Evolutionary conservation across 1,140 invertebrate genomes (phyloP).

Genomic region (Tetraneura akinire): DNA sequence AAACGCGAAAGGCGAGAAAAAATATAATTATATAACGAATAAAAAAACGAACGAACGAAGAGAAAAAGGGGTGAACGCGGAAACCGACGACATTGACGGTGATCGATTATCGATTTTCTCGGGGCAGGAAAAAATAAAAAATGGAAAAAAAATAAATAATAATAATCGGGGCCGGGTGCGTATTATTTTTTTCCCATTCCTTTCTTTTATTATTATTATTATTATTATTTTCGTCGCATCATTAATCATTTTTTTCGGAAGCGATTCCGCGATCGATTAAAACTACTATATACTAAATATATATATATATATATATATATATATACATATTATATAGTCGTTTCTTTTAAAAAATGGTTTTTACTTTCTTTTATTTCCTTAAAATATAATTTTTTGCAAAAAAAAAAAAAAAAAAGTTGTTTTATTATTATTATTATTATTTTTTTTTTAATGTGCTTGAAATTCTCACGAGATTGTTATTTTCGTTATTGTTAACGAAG

Average conservation of each 20-base stretch:
- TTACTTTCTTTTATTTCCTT: conserved; percentile 48
- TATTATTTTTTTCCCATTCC: background rate
- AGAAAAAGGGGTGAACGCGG: conserved; percentile 48
- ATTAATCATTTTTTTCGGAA: conserved; percentile 51
- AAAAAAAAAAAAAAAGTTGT: too few relatives aligned
- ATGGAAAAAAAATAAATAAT: background rate
- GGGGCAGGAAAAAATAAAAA: background rate
- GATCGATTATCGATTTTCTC: conserved; percentile 51
- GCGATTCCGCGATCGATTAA: conserved; percentile 49
- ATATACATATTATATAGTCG: background rate
- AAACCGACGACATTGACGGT: conserved; percentile 49
- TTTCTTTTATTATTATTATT: too few relatives aligned
- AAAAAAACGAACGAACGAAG: background rate
- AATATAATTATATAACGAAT: background rate
- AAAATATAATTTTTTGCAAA: conserved; percentile 32
- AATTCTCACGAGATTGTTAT: conserved; percentile 51
- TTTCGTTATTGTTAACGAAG: conserved; percentile 48
- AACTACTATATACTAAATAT: conserved; percentile 16
- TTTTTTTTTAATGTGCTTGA: conserved; percentile 40
- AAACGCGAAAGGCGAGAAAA: conserved; percentile 7
- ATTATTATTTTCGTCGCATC: conserved; percentile 41
- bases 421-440: too few relatives aligned
- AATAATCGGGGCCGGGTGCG: conserved; percentile 22
- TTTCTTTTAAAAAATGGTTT: conserved; percentile 49
- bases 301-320: too few relatives aligned